Conservation (phyloP, 2,888 invertebrate genomes). For the Epinotia demarniana region DNA sequence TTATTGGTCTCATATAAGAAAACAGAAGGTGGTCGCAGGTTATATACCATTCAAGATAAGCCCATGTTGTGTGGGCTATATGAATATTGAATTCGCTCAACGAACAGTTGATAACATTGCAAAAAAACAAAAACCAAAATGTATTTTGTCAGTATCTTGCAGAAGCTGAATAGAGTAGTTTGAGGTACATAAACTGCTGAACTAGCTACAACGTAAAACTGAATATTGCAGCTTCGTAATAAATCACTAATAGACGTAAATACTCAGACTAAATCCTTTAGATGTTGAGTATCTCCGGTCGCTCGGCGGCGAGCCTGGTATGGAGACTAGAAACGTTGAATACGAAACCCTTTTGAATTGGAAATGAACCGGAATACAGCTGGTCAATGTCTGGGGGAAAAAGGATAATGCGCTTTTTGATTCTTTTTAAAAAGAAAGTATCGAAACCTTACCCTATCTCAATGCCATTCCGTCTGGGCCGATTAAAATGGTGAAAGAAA, state of each 20-base stretch:
- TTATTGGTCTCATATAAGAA: no score
- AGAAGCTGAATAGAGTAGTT: no score
- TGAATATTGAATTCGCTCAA: no score
- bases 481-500: neutral
- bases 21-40: no score
- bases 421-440: slow-evolving; percentile 8
- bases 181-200: no score
- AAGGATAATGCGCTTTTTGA: slow-evolving; percentile 5
- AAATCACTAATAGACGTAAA: neutral
- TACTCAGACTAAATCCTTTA: neutral
- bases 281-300: slow-evolving; percentile 3
- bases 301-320: neutral
- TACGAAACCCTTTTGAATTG: slow-evolving; percentile 34
- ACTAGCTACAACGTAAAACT: neutral
- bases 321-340: slow-evolving; percentile 1
- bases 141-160: no score
- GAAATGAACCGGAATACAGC: slow-evolving; percentile 29
- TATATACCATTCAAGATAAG: no score
- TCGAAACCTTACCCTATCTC: neutral
- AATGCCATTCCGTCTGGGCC: neutral
- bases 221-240: neutral
- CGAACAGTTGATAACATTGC: no score
- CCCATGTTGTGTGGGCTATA: no score
- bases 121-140: no score
- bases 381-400: slow-evolving; percentile 14